Evolutionary conservation across 2,888 invertebrate species (phyloP).

Genomic region (Cosmia pyralina): DNA sequence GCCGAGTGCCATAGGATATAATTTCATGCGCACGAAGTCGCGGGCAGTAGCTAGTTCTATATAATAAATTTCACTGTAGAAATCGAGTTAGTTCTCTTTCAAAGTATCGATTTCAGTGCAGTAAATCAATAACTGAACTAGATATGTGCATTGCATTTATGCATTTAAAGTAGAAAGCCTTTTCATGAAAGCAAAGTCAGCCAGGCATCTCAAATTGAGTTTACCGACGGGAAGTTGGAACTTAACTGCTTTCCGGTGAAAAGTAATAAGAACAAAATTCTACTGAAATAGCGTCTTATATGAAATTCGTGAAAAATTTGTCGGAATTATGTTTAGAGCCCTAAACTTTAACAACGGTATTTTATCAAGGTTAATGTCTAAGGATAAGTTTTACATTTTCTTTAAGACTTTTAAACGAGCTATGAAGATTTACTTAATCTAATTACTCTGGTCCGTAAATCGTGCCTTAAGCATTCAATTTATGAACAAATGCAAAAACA

Average conservation of each 20-base stretch:
- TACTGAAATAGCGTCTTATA: background rate
- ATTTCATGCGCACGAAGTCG: too few relatives aligned
- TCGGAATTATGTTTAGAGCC: background rate
- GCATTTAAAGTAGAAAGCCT: constrained; percentile 1
- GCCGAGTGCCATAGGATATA: too few relatives aligned
- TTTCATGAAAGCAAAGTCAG: constrained; percentile 21
- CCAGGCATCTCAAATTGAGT: constrained; percentile 18
- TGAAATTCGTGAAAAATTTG: background rate
- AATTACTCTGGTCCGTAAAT: constrained; percentile 3
- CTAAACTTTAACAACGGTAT: background rate
- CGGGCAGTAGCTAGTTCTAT: too few relatives aligned
- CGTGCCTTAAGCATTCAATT: background rate
- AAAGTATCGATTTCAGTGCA: background rate
- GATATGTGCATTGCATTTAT: too few relatives aligned
- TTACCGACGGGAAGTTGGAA: constrained; percentile 12
- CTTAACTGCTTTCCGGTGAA: background rate
- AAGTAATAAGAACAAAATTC: constrained; percentile 5
- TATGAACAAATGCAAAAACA: constrained; percentile 4
- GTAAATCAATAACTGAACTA: constrained; percentile 19
- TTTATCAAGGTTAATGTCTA: background rate
- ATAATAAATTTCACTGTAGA: background rate
- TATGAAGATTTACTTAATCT: background rate
- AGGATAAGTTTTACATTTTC: background rate
- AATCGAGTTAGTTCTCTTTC: background rate
- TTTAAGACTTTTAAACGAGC: constrained; percentile 6